Percentiles rank a stretch among this genome's conserved stretches.
phyloP scores from a whole-genome alignment of 2,888 invertebrate genomes.

The Nebria salina region DNA sequence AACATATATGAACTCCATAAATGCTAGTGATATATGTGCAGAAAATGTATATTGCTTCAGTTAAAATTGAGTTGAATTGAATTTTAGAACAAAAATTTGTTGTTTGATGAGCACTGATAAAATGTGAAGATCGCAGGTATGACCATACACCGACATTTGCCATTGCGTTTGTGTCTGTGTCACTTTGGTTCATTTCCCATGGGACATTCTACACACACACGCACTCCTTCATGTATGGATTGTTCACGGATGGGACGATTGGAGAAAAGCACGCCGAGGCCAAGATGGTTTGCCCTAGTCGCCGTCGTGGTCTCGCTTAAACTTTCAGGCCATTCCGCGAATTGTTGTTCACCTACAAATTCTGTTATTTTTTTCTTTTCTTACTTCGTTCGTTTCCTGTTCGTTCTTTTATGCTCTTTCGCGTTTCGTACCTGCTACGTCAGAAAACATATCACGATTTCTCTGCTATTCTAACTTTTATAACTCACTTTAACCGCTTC shows the following conservation, averaged over 20 bases:
- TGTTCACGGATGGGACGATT: not conserved
- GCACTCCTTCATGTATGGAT: not conserved
- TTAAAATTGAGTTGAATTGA: too few relatives aligned
- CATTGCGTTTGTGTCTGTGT: constrained; percentile 33
- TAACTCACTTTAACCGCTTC: not conserved
- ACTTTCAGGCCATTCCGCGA: not conserved
- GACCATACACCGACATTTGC: constrained; percentile 18
- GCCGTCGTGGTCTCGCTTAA: not conserved
- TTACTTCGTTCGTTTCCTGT: not conserved
- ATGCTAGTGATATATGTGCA: too few relatives aligned
- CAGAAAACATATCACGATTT: not conserved
- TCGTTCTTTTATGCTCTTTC: not conserved
- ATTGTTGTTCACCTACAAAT: constrained; percentile 1
- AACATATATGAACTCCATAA: too few relatives aligned
- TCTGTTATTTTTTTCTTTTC: not conserved
- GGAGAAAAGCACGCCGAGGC: not conserved
- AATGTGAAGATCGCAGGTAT: constrained; percentile 20
- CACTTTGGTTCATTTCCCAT: constrained; percentile 39
- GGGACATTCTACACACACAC: constrained; percentile 16
- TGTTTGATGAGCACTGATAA: not conserved
- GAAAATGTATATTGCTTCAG: too few relatives aligned
- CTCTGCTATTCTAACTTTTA: not conserved
- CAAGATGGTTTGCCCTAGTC: constrained; percentile 3
- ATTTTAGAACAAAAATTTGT: too few relatives aligned
- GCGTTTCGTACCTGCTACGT: not conserved